Base-by-base conservation (phyloP, 2,113 vertebrate genomes). In the Apistogramma diplotaenia region DNA sequence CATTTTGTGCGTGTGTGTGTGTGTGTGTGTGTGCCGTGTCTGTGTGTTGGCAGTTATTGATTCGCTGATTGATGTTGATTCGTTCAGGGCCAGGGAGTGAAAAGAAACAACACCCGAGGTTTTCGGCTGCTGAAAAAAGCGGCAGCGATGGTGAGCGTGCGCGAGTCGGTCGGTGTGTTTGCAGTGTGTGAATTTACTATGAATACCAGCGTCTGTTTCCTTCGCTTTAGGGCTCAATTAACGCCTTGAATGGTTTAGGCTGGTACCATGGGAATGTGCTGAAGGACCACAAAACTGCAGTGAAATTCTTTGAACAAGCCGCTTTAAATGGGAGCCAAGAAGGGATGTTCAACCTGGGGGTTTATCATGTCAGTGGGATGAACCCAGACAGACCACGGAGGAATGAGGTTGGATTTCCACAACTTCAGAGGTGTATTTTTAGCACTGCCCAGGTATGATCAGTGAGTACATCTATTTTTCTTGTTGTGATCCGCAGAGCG, bases 201-300 rank as follows among this genome's bases (percentile, higher is more conserved):
- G 58, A 85, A 71, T 33, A 73, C 51, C 5, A 31, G 6, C 58
- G 27, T 90, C 58, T 83, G 35, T 82, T 76, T 82, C 77, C 77
- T 79, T 16, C 13, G 85, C 93, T 75, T 35, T 78, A 99, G 98
- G 98, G 98, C n/a, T 95, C 96, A 60, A 94, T 95, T 76, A 95
- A 96, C 18, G 98, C 97, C 25, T 91, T 99, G 91, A 99, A 98
- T 49, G 96, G 96, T 71, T 84, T 99, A 55, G 98, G 98, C 60
- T 99, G 97, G 97, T 98, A 98, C 89, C 96, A 98, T 87, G 95
- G 97, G 89, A 94, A 90, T 49, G 94, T 96, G 56, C 95, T 93
- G 79, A 96, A 93, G 71, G 95, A 98, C 84, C 93, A 94, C 74
- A 85, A 23, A 59, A 96, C 92, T 76, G 97, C 97, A 0, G 87